Evolutionary conservation across 2,888 invertebrate genomes (phyloP), one percentile per base, ranked within the genome.

Genomic region (Ochropacha duplaris): DNA sequence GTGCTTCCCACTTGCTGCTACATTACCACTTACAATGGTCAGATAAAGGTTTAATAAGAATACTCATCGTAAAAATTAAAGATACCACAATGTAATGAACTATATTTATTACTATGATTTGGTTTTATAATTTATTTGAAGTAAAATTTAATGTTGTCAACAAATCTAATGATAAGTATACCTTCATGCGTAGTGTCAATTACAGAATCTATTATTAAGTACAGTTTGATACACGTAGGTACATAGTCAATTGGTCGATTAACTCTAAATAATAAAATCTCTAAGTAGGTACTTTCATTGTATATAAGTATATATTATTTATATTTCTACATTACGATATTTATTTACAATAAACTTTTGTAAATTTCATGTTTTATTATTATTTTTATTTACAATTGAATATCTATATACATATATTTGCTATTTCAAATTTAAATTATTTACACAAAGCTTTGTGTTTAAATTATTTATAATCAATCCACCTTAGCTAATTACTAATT

Each of bases 401-500:
- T 59, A 61, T 28, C 44, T 52, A 52, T 66, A 61, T 71, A 52
- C 67, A 61, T 71, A 61, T 65, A 72, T 65, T 71, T 64, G 66
- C 59, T 62, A 62, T 70, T 68, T 64, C 68, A 74, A 74, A 72
- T 78, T 74, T 71, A 73, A 61, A 63, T 72, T 83, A 83, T 81
- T 68, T 82, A 85, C 79, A 75, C 69, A 78, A 75, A 76, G 76
- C 82, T 65, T 75, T 76, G 72, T 68, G 83, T 80, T 79, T 72
- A 72, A 67, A 61, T n/a, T n/a, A n/a, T n/a, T n/a, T 55, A 60
- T 44, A 65, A 72, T 76, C 72, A 74, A 79, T 74, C 74, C 79
- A 80, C 75, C 78, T 84, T 87, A 85, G 72, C 80, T 86, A 90
- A 81, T 83, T 86, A 82, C 90, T 91, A 92, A 85, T 92, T 92